Evolutionary conservation across 2,888 invertebrate genomes (phyloP).

Genomic region (Tinea semifulvella): DNA sequence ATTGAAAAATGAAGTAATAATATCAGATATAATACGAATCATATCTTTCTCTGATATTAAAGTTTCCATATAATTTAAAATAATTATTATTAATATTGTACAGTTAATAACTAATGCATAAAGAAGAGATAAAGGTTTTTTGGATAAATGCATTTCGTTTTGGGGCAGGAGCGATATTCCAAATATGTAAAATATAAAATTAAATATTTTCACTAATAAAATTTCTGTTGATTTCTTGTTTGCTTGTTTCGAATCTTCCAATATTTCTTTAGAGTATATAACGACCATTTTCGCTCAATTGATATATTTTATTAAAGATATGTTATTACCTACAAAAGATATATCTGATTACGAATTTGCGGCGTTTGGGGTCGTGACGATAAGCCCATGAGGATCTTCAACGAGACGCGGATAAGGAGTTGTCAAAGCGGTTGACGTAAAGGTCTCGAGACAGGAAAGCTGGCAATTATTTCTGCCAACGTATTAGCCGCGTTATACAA

Average conservation of each 20-base stretch:
- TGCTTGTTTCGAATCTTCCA: not conserved
- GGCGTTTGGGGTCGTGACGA: no score
- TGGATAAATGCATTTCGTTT: not conserved
- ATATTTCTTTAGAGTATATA: not conserved
- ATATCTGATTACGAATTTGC: no score
- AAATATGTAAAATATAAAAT: not conserved
- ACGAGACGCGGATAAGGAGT: no score
- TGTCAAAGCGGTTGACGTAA: no score
- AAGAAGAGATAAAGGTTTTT: not conserved
- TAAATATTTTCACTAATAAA: not conserved
- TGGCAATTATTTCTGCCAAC: no score
- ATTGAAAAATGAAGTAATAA: not conserved
- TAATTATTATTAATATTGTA: not conserved
- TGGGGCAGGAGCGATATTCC: conserved; percentile 1
- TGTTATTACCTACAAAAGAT: no score
- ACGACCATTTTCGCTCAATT: conserved; percentile 3
- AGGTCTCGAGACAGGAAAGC: no score
- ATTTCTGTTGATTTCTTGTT: not conserved
- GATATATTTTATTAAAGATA: no score
- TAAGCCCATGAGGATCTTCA: no score
- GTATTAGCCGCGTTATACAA: no score
- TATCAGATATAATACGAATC: not conserved
- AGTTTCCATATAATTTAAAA: not conserved
- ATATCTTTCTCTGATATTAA: conserved; percentile 6
- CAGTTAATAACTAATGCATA: not conserved